Percentiles rank a stretch among this genome's conserved stretches.
Conservation (phyloP, 2,888 invertebrate genomes). For the Drosophila kambysellisi region DNA sequence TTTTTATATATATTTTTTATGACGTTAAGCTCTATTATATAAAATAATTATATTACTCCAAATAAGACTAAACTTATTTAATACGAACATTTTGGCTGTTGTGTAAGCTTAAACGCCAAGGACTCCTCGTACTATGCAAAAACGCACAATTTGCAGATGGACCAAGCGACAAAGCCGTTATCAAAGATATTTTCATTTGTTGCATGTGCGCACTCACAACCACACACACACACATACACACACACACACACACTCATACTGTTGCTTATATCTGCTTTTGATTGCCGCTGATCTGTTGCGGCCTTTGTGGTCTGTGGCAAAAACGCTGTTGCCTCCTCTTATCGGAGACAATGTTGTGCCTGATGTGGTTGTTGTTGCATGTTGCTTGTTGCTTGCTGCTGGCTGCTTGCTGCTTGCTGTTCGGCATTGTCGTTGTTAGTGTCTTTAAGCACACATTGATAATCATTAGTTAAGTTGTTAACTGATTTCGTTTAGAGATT, state of each 20-base stretch:
- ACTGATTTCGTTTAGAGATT: constrained; percentile 78
- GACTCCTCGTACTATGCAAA: constrained; percentile 25
- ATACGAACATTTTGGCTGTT: constrained; percentile 48
- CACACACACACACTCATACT: background rate
- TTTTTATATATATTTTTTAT: background rate
- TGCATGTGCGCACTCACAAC: background rate
- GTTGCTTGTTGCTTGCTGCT: background rate
- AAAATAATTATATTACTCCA: too few relatives aligned
- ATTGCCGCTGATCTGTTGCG: constrained; percentile 43
- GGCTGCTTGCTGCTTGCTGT: background rate
- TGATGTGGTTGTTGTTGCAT: constrained; percentile 3
- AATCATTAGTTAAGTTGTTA: constrained; percentile 82
- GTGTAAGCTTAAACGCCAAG: constrained; percentile 1
- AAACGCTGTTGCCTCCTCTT: constrained; percentile 37
- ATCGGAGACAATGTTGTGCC: constrained; percentile 34
- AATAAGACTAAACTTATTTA: background rate
- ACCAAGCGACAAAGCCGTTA: constrained; percentile 67
- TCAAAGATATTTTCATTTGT: constrained; percentile 67
- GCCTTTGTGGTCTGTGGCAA: constrained; percentile 37
- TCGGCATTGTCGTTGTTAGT: constrained; percentile 36
- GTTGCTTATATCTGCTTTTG: constrained; percentile 34
- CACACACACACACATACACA: constrained; percentile 2
- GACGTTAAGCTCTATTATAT: background rate
- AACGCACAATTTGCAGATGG: constrained; percentile 62
- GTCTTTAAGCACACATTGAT: constrained; percentile 70